Conservation (phyloP, 2,797 vertebrate species). For the Muscicapa comitata region DNA sequence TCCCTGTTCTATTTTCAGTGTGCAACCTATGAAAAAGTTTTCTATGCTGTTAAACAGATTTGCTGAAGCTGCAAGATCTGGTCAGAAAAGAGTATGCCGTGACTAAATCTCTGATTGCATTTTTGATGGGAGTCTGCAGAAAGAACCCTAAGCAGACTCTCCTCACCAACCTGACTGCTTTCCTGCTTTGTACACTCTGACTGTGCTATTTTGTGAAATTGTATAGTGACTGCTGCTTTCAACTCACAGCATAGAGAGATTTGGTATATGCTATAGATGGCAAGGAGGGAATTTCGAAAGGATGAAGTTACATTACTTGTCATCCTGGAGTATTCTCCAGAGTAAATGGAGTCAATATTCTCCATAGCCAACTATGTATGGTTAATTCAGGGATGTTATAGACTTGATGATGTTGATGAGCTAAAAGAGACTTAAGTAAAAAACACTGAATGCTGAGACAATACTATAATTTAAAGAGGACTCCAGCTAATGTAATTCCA, state of each 20-base stretch:
- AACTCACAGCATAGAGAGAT: background rate
- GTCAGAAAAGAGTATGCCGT: background rate
- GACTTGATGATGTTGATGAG: background rate
- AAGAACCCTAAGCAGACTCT: background rate
- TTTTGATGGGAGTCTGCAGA: background rate
- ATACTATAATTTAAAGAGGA: background rate
- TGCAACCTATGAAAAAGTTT: background rate
- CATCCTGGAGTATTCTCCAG: background rate
- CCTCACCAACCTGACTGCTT: background rate
- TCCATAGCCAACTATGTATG: background rate
- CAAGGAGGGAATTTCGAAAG: background rate
- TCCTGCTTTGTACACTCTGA: fast-evolving
- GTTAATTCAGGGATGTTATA: background rate
- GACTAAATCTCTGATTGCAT: background rate
- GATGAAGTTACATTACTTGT: background rate
- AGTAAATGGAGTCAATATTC: background rate
- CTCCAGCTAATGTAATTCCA: background rate
- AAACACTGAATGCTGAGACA: background rate
- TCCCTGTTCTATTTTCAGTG: background rate
- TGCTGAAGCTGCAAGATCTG: background rate
- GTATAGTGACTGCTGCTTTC: background rate
- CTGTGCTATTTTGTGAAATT: background rate
- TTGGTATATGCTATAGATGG: background rate
- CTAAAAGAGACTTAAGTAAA: background rate
- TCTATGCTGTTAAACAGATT: background rate